phyloP scores from a whole-genome alignment of 1,140 invertebrate species.

The Meloidogyne floridensis region DNA sequence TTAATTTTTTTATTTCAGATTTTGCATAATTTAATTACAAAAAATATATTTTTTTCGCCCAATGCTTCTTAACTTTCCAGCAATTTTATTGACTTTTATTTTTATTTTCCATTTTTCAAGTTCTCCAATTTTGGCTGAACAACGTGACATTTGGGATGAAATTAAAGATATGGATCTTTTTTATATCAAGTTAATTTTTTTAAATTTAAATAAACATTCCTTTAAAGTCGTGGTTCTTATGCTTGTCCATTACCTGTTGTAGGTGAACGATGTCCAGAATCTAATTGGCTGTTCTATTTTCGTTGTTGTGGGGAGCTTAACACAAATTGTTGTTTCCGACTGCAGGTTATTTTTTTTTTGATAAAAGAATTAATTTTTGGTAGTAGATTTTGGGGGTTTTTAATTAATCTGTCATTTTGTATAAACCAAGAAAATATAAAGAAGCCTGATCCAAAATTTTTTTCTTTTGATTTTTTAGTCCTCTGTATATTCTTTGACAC shows the following conservation, averaged over 20 bases:
- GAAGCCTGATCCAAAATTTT: too few species aligned
- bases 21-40: neutral
- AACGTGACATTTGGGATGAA: neutral
- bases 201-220: neutral
- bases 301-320: slow-evolving; percentile 50
- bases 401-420: too few species aligned
- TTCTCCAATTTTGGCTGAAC: neutral
- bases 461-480: too few species aligned
- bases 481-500: too few species aligned
- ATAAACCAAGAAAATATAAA: too few species aligned
- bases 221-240: slow-evolving; percentile 34
- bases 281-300: slow-evolving; percentile 49
- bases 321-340: slow-evolving; percentile 31
- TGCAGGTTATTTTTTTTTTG: neutral
- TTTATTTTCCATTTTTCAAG: neutral
- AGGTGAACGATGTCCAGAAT: slow-evolving; percentile 44
- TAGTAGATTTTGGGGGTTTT: neutral
- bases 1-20: neutral
- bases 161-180: slow-evolving; percentile 9
- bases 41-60: neutral
- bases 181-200: neutral
- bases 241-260: slow-evolving; percentile 49
- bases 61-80: neutral
- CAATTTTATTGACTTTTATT: neutral
- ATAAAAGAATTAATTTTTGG: neutral